Conservation (phyloP, 2,113 vertebrate species). For the Clarias magur region DNA sequence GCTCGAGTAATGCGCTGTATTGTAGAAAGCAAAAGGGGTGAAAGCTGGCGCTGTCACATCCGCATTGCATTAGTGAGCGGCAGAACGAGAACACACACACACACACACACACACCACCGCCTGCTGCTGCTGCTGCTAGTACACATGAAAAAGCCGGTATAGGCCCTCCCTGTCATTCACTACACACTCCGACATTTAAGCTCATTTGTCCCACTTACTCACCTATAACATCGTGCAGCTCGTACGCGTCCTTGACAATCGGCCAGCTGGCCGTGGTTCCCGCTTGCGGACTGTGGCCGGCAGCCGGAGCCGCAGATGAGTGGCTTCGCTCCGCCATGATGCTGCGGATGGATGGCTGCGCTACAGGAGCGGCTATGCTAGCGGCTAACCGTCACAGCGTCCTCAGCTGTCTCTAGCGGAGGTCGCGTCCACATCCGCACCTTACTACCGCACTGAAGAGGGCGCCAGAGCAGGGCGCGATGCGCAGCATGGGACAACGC, state of each 20-base stretch:
- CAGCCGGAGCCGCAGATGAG: constrained; percentile 76
- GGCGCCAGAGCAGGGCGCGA: background rate
- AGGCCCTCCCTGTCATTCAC: constrained; percentile 54
- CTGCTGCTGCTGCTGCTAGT: constrained; percentile 47
- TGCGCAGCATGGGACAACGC: no score
- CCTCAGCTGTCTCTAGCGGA: background rate
- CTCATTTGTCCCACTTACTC: constrained; percentile 64
- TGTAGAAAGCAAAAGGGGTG: background rate
- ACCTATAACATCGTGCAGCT: constrained; percentile 98
- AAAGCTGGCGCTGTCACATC: constrained; percentile 64
- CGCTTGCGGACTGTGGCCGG: constrained; percentile 77
- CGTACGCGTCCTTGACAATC: constrained; percentile 93
- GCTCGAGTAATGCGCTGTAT: no score
- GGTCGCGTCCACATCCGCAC: constrained; percentile 8
- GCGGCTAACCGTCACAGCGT: constrained; percentile 25
- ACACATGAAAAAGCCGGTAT: constrained; percentile 72
- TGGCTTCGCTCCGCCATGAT: constrained; percentile 94
- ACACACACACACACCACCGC: constrained; percentile 11
- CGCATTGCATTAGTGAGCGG: constrained; percentile 66
- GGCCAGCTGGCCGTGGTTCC: constrained; percentile 81
- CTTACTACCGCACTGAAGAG: background rate
- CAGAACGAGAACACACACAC: background rate
- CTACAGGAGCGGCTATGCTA: constrained; percentile 49
- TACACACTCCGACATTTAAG: constrained; percentile 39
- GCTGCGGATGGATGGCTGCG: constrained; percentile 68